Evolutionary conservation across 1,140 invertebrate species (phyloP), one percentile per base, ranked within the genome.

Genomic region (Eciton burchellii): DNA sequence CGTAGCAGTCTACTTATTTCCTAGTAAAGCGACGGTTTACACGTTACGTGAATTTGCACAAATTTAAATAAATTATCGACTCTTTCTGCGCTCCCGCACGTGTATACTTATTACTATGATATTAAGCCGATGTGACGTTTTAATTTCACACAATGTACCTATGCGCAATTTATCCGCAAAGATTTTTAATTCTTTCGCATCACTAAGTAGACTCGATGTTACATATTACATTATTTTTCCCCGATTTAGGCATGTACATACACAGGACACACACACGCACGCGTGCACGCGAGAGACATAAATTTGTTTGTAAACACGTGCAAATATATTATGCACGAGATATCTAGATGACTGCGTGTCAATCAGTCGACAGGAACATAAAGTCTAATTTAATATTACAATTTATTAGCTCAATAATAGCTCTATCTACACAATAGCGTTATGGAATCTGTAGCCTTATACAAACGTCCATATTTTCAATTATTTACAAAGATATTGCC

Each of bases 291-390:
- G n/a, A n/a, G n/a, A n/a, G n/a, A n/a, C n/a, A n/a, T n/a, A n/a
- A n/a, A n/a, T n/a, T n/a, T 82, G 2, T 35, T 82, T 77, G 77
- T 79, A 81, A 60, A 62, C 66, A 59, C 72, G 84, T 72, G 81
- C 76, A 89, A 84, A 76, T 84, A 87, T 89, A 89, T 91, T 91
- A 93, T 92, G 89, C 91, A 92, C 90, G 92, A 93, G 92, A 93
- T 93, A 91, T 92, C 87, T 90, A 84, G 76, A 76, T 91, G 84
- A 89, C 91, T 87, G 52, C n/a, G 14, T n/a, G 90, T 88, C 83
- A 63, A 83, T 88, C 88, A 92, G 91, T 90, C 87, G 59, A 88
- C 89, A 93, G 92, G 92, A 93, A 93, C 92, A 93, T 93, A 91
- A 92, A 90, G 91, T 87, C 91, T 86, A 90, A 83, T 84, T 86